These are phyloP conservation scores for Microvelia longipes DNA, from an alignment of 1,140 invertebrate species.

Conservation along the genomic window DNA sequence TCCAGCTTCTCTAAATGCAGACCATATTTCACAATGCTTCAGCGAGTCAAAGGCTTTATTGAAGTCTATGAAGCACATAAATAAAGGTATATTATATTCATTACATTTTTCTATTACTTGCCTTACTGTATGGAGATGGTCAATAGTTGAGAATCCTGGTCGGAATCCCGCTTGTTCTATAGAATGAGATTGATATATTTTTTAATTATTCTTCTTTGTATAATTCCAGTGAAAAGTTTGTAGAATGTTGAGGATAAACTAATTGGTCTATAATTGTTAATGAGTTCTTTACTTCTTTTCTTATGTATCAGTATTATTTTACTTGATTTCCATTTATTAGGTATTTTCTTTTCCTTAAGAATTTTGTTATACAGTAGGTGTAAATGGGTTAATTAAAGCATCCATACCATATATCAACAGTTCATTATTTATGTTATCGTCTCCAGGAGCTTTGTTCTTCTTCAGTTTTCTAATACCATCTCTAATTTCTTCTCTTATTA, in stretches of 20 bases:
- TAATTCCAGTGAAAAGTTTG: background rate
- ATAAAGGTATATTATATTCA: background rate
- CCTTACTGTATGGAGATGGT: background rate
- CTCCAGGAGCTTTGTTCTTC: background rate
- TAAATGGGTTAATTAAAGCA: background rate
- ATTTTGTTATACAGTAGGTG: background rate
- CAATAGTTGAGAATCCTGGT: background rate
- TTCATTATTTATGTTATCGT: background rate
- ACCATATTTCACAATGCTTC: background rate
- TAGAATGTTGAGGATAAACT: background rate
- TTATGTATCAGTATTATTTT: background rate
- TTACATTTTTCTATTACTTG: background rate
- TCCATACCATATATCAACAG: background rate
- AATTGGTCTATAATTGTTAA: background rate
- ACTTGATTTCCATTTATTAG: background rate
- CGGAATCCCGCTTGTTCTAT: background rate
- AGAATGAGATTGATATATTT: background rate
- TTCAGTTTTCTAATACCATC: background rate
- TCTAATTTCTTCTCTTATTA: background rate
- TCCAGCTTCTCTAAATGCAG: background rate
- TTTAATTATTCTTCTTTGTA: background rate
- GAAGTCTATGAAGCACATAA: background rate
- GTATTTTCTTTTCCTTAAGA: background rate
- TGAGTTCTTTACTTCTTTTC: background rate
- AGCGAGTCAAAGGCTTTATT: background rate